phyloP scores from a whole-genome alignment of 2,888 invertebrate genomes.

The Plagodis pulveraria region DNA sequence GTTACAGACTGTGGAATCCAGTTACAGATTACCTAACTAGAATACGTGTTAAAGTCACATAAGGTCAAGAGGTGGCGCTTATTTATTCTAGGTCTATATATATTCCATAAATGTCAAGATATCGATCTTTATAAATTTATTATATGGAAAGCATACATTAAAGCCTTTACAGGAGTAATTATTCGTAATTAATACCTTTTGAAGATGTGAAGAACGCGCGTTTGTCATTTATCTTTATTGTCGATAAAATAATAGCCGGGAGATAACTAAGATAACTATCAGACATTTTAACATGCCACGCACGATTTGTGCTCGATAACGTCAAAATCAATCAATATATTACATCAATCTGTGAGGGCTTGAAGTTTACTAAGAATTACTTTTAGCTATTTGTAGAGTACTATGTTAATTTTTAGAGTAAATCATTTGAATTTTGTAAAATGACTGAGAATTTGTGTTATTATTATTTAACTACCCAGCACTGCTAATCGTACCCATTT shows the following conservation, averaged over 20 bases:
- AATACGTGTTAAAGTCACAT: not conserved
- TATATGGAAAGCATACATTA: constrained; percentile 1
- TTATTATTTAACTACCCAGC: no score
- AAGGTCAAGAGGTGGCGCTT: constrained; percentile 6
- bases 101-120: constrained; percentile 9
- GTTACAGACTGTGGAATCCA: no score
- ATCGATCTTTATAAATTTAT: constrained; percentile 20
- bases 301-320: no score
- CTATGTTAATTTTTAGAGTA: no score
- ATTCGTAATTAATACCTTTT: constrained; percentile 12
- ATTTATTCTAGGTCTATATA: constrained; percentile 7
- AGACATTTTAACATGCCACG: no score
- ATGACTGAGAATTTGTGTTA: no score
- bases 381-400: no score
- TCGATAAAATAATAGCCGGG: not conserved
- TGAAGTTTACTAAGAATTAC: no score
- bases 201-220: constrained; percentile 7
- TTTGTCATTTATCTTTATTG: constrained; percentile 7
- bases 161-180: constrained; percentile 10
- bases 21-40: not conserved
- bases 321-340: no score
- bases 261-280: not conserved
- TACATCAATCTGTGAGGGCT: no score
- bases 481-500: no score
- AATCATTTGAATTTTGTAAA: no score